phyloP scores from a whole-genome alignment of 2,888 invertebrate species.

The Hartigia nigra region DNA sequence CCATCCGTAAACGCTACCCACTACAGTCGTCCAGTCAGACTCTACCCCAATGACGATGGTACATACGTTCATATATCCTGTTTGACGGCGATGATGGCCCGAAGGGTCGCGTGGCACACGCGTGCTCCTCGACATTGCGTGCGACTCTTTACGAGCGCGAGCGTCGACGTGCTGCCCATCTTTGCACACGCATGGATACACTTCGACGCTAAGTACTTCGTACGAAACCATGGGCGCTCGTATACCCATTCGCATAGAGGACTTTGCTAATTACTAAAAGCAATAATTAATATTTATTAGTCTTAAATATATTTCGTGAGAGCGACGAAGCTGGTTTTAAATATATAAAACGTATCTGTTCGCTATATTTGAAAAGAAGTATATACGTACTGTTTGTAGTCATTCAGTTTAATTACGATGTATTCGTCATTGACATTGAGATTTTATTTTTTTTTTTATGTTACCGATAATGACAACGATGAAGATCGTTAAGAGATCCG shows the following conservation, averaged over 20 bases:
- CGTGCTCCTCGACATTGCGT: constrained; percentile 48
- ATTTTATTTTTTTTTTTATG: neutral
- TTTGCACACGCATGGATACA: constrained; percentile 42
- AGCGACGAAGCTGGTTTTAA: neutral
- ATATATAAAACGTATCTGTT: neutral
- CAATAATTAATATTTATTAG: neutral
- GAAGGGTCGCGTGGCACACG: constrained; percentile 50
- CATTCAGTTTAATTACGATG: too few species aligned
- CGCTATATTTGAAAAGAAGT: too few species aligned
- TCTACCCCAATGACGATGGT: neutral
- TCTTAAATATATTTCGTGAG: neutral
- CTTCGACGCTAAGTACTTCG: neutral
- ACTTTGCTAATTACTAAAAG: neutral
- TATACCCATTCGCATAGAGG: neutral
- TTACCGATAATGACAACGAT: neutral
- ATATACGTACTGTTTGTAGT: too few species aligned
- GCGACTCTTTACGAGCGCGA: constrained; percentile 36
- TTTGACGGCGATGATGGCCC: constrained; percentile 1
- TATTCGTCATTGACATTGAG: neutral
- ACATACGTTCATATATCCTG: neutral
- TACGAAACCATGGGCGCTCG: neutral
- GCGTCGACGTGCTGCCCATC: constrained; percentile 38
- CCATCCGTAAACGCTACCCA: neutral
- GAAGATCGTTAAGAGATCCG: neutral
- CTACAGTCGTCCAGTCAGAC: neutral